A percentile compares a stretch with the other conserved stretches of the same genome.
These are phyloP conservation scores for Leucozona laternaria DNA, from an alignment of 2,888 invertebrate species.

Conservation along the genomic window DNA sequence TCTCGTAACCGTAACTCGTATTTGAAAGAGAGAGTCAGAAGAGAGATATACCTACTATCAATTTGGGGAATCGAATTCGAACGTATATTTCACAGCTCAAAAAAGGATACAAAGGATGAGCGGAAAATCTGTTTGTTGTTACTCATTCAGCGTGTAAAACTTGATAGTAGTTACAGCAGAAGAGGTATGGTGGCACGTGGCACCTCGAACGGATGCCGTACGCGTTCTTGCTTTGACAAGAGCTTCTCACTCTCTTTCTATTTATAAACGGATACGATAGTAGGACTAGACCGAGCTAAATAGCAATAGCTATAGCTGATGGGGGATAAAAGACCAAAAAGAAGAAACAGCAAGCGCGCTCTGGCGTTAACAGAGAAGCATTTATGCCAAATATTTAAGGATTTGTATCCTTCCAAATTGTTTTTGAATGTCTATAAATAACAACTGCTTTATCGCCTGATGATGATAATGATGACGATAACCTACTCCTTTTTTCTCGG, in stretches of 20 bases:
- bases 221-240: constrained; percentile 51
- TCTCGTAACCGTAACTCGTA: too few species aligned
- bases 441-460: constrained; percentile 67
- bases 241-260: constrained; percentile 10
- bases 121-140: constrained; percentile 76
- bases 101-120: constrained; percentile 68
- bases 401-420: constrained; percentile 73
- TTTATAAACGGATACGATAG: constrained; percentile 13
- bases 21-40: constrained; percentile 1
- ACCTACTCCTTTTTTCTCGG: constrained; percentile 7
- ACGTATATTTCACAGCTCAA: constrained; percentile 19
- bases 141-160: constrained; percentile 73
- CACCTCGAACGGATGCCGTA: constrained; percentile 61
- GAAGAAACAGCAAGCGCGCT: neutral
- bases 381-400: constrained; percentile 62
- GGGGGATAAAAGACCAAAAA: neutral
- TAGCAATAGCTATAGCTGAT: neutral
- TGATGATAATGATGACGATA: constrained; percentile 57
- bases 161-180: constrained; percentile 65
- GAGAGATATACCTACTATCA: constrained; percentile 46
- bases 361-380: constrained; percentile 16
- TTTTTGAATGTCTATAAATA: constrained; percentile 72
- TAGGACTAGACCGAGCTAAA: neutral
- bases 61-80: constrained; percentile 7
- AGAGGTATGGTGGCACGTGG: constrained; percentile 67